Evolutionary conservation across 2,888 invertebrate genomes (phyloP).

Genomic region (Uloborus plumipes): DNA sequence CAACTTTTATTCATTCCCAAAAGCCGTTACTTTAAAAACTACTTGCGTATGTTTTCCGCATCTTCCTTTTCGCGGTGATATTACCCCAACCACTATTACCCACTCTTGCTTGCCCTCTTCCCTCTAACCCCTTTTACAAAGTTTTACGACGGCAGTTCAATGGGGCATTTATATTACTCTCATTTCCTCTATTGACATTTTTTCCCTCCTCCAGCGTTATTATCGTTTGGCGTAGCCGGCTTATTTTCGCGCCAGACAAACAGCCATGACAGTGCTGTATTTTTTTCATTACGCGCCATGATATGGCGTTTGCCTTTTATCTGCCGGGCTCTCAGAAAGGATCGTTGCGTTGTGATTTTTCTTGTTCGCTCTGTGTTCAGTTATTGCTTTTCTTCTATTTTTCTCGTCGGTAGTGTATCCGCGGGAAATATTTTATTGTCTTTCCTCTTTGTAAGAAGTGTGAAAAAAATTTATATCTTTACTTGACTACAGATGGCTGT

Average conservation of each 20-base stretch:
- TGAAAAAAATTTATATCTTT: no score
- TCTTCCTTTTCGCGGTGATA: constrained; percentile 18
- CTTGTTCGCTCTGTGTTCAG: no score
- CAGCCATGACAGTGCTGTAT: constrained; percentile 14
- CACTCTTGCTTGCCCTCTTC: neutral
- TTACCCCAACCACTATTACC: constrained; percentile 4
- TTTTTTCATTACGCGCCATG: neutral
- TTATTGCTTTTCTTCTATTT: no score
- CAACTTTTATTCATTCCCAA: neutral
- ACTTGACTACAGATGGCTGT: no score
- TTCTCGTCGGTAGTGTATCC: no score
- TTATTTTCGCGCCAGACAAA: constrained; percentile 35
- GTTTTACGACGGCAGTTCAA: constrained; percentile 34
- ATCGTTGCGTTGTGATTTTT: no score
- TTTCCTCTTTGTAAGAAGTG: no score
- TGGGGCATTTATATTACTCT: constrained; percentile 55
- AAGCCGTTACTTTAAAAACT: constrained; percentile 26
- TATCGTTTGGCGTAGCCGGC: constrained; percentile 16
- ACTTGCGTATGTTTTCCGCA: constrained; percentile 20
- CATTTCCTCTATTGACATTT: constrained; percentile 42
- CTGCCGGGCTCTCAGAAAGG: no score
- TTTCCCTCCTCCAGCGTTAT: constrained; percentile 12
- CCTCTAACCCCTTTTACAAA: constrained; percentile 30
- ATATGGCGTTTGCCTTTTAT: no score
- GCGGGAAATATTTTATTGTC: no score